These are phyloP conservation scores for Salvelinus fontinalis DNA, from an alignment of 2,113 vertebrate genomes.

Conservation along the genomic window DNA sequence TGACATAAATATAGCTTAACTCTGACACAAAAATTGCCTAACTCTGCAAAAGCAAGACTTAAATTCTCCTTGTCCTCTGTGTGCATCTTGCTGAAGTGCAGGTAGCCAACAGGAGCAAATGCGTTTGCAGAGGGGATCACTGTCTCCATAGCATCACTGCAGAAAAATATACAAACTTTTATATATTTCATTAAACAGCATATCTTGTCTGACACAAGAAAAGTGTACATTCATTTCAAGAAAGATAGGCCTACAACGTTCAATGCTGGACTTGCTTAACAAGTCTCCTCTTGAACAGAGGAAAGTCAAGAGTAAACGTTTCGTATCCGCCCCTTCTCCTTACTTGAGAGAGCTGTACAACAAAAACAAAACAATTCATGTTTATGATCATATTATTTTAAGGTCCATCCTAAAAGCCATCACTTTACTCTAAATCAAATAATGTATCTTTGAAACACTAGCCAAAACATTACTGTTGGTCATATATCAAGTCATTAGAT, in stretches of 20 bases:
- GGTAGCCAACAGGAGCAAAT: slow-evolving; percentile 94
- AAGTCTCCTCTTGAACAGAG: slow-evolving; percentile 94
- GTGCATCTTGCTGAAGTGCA: slow-evolving; percentile 85
- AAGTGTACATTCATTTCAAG: not conserved
- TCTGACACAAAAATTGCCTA: too few species aligned
- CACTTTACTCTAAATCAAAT: not conserved
- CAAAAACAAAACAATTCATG: slow-evolving; percentile 16
- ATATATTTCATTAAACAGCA: too few species aligned
- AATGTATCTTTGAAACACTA: not conserved
- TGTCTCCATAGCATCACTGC: slow-evolving; percentile 85
- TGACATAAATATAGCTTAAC: too few species aligned
- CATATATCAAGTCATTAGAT: not conserved
- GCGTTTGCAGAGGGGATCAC: slow-evolving; percentile 92
- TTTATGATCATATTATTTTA: not conserved
- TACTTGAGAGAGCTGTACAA: slow-evolving; percentile 87
- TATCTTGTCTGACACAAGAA: not conserved
- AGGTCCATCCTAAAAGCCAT: not conserved
- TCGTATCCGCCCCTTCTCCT: slow-evolving; percentile 98
- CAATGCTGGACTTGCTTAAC: slow-evolving; percentile 82
- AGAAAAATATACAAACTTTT: slow-evolving; percentile 33
- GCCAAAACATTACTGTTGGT: too few species aligned
- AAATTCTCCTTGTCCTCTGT: slow-evolving; percentile 83
- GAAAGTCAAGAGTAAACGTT: slow-evolving; percentile 93
- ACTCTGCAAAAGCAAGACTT: slow-evolving; percentile 33
- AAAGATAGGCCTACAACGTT: not conserved